Conservation (phyloP, 2,888 invertebrate species). For the Ophion obscuratus region DNA sequence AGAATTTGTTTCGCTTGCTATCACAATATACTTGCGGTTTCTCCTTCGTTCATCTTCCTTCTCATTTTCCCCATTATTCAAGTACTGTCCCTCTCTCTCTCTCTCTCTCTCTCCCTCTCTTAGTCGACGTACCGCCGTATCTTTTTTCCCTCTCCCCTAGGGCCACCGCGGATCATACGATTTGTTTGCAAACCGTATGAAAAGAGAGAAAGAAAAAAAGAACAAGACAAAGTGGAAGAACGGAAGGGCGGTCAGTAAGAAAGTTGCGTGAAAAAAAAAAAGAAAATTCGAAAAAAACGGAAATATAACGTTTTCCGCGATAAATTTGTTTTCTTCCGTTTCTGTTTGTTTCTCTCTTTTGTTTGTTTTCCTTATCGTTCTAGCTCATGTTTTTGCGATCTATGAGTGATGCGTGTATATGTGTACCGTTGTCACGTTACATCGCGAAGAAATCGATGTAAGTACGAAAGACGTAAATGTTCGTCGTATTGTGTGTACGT, state of each 20-base stretch:
- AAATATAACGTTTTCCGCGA: constrained; percentile 38
- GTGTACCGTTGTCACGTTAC: neutral
- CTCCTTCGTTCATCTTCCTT: neutral
- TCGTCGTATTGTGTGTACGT: neutral
- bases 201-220: constrained; percentile 8
- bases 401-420: constrained; percentile 28
- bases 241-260: neutral
- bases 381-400: constrained; percentile 28
- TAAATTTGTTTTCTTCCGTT: neutral
- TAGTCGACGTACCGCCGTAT: neutral
- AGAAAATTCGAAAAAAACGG: constrained; percentile 30
- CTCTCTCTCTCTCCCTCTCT: neutral
- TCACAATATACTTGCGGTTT: constrained; percentile 75
- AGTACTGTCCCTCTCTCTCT: neutral
- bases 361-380: constrained; percentile 31
- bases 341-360: constrained; percentile 18
- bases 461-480: constrained; percentile 20
- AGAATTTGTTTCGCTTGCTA: constrained; percentile 77
- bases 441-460: constrained; percentile 16
- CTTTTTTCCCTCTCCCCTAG: too few relatives aligned
- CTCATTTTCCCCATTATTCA: neutral
- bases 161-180: too few relatives aligned
- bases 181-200: neutral
- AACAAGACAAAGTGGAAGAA: constrained; percentile 16
- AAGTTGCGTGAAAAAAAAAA: constrained; percentile 6